phyloP scores from a whole-genome alignment of 2,888 invertebrate species.

The Sarcophaga subvicina region DNA sequence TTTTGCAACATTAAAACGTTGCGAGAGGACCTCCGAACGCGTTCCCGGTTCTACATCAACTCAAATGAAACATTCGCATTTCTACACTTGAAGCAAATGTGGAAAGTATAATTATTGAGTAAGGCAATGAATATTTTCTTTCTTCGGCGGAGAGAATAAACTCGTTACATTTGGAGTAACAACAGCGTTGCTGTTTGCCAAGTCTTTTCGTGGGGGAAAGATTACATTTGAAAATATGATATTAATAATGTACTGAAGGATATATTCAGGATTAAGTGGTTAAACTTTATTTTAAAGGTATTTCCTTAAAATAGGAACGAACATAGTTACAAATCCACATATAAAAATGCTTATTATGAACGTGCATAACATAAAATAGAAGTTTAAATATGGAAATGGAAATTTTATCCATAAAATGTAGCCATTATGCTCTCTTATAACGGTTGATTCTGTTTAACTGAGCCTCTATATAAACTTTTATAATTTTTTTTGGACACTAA shows the following conservation, averaged over 20 bases:
- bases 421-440: too few relatives aligned
- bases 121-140: conserved; percentile 63
- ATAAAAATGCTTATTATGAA: too few relatives aligned
- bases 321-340: too few relatives aligned
- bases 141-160: conserved; percentile 59
- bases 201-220: conserved; percentile 21
- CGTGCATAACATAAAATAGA: too few relatives aligned
- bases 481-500: too few relatives aligned
- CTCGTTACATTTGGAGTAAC: conserved; percentile 43
- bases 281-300: background rate
- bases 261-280: background rate
- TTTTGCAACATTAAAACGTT: conserved; percentile 63
- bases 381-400: too few relatives aligned
- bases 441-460: too few relatives aligned
- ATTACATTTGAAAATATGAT: background rate
- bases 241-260: background rate
- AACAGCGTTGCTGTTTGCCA: conserved; percentile 37
- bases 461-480: too few relatives aligned
- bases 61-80: conserved; percentile 70
- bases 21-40: conserved; percentile 72
- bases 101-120: conserved; percentile 54
- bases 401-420: too few relatives aligned
- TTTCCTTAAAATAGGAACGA: too few relatives aligned
- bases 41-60: conserved; percentile 75
- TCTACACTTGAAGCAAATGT: conserved; percentile 58